phyloP scores from a whole-genome alignment of 2,113 vertebrate species.

The Phaetusa simplex region DNA sequence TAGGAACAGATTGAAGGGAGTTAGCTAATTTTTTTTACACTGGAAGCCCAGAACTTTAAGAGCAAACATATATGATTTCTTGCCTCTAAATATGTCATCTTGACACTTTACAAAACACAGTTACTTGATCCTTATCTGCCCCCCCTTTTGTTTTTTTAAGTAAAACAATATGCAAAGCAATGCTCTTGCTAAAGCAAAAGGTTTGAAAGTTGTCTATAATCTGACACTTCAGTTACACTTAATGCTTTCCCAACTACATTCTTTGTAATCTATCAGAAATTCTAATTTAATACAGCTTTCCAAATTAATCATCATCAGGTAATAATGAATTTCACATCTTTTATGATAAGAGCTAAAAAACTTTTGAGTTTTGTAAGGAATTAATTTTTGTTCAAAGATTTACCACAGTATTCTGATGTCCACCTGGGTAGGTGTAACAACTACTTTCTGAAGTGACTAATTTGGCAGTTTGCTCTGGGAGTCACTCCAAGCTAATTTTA shows the following conservation, averaged over 20 bases:
- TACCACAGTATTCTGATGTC: not conserved
- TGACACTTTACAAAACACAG: not conserved
- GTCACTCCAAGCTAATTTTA: not conserved
- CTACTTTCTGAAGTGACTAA: not conserved
- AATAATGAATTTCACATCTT: not conserved
- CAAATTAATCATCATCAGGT: not conserved
- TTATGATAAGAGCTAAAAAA: not conserved
- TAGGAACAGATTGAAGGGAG: not conserved
- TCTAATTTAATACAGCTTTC: not conserved
- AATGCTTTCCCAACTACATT: not conserved
- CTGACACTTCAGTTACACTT: not conserved
- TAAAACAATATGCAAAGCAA: not conserved
- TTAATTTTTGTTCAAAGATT: not conserved
- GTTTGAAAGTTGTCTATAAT: not conserved
- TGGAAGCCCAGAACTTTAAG: not conserved
- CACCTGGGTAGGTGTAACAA: not conserved
- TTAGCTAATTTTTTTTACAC: not conserved
- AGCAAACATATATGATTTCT: not conserved
- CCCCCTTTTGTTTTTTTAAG: not conserved
- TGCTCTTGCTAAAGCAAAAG: not conserved
- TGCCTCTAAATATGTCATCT: not conserved
- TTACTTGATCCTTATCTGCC: no score
- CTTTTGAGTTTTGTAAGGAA: not conserved
- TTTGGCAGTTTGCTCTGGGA: not conserved
- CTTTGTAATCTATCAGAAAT: not conserved